A percentile compares a stretch with the other conserved stretches of the same genome.
These are phyloP conservation scores for Sturnus vulgaris DNA, from an alignment of 2,113 vertebrate genomes.

Conservation along the genomic window DNA sequence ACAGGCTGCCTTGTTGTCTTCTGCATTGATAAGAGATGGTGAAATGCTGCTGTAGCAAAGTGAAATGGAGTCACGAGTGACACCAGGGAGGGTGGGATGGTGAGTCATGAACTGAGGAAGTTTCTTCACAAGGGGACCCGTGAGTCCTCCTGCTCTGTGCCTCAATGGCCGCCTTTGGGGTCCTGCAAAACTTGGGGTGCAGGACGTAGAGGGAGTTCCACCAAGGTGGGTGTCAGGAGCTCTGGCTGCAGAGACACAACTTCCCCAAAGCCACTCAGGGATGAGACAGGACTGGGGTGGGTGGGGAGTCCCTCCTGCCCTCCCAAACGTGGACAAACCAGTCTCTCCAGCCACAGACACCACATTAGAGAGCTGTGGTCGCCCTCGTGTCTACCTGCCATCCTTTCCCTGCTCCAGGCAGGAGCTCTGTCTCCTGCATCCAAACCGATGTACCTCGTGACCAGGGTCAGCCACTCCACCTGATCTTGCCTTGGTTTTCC, in stretches of 20 bases:
- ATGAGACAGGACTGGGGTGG: neutral
- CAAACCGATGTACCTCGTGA: neutral
- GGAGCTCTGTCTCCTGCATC: neutral
- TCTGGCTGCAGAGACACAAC: rapidly evolving
- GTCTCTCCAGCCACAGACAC: constrained; percentile 19
- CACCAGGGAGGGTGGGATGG: neutral
- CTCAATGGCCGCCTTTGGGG: rapidly evolving
- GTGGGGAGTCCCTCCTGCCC: neutral
- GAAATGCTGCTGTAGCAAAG: neutral
- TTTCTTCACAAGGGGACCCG: neutral
- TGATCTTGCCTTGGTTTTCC: neutral
- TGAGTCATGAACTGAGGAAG: neutral
- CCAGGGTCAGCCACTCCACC: neutral
- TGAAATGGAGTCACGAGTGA: neutral
- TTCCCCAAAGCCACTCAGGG: neutral
- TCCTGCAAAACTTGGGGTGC: neutral
- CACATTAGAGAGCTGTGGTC: constrained; percentile 3
- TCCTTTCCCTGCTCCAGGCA: neutral
- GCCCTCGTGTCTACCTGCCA: neutral
- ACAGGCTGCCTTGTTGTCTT: neutral
- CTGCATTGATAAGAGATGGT: neutral
- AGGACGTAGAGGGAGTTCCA: neutral
- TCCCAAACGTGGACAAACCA: neutral
- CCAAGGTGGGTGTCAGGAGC: rapidly evolving
- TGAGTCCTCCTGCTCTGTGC: neutral